Base-by-base conservation (phyloP, 2,113 vertebrate species). In the Mystacornis crossleyi region DNA sequence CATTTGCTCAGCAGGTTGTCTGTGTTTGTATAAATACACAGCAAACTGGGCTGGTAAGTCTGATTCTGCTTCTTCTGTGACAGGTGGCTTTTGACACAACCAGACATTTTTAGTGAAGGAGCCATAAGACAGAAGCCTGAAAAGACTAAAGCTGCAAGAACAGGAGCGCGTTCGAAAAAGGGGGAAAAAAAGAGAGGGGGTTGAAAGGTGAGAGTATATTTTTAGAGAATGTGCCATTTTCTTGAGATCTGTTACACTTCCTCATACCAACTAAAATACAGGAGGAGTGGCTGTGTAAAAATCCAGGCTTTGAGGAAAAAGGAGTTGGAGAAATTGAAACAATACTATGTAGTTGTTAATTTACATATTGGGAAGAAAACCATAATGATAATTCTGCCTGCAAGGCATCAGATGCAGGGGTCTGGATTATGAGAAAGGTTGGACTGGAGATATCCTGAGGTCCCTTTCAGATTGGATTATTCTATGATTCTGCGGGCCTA, bases 111-210 rank as follows among this genome's bases (percentile, higher is more conserved):
- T 96, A 98, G 98, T 58, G 97, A 98, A 96, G 95, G 95, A 82
- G 93, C 97, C 40, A 28, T 98, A 94, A 97, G 91, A 79, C 97
- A 94, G 88, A 91, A 97, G 97, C 84, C 97, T 97, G 92, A 97
- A 98, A 92, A 97, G 90, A 80, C 90, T 97, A 84, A 98, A 98
- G 81, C 97, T 98, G 65, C 98, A 97, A 94, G 97, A 98, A 81
- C 91, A 98, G 84, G 98, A 98, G 42, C 95, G 98, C 79, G 36
- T 97, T 94, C 14, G 38, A 62, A 98, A 98, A 96, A 96, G 95
- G 50, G 95, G 95, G 94, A 19, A 96, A 97, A 97, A 98, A 92
- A 95, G 85, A 73, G 90, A 97, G 83, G 66, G 95, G 43, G 72
- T 96, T 82, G 96, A 98, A 97, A 98, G 97, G 98, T 98, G 84